phyloP scores from a whole-genome alignment of 2,888 invertebrate species.

The Thysanoteuthis rhombus region DNA sequence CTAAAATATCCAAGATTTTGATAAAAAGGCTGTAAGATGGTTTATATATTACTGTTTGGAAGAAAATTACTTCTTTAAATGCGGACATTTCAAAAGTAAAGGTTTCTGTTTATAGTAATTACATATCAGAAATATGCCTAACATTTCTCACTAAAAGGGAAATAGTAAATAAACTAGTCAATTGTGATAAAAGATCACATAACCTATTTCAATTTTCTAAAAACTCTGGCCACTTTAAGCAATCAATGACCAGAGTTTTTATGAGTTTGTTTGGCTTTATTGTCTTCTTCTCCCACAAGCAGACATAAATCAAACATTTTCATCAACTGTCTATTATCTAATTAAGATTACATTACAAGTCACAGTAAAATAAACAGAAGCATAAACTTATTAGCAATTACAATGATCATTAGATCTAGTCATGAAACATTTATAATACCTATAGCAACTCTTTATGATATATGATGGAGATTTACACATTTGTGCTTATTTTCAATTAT shows the following conservation, averaged over 20 bases:
- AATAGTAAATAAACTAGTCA: neutral
- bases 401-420: neutral
- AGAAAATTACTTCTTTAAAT: too few species aligned
- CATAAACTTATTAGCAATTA: neutral
- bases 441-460: neutral
- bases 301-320: neutral
- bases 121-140: neutral
- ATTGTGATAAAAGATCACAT: neutral
- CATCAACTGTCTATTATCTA: neutral
- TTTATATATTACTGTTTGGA: too few species aligned
- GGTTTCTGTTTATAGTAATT: neutral
- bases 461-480: too few species aligned
- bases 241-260: neutral
- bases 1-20: too few species aligned
- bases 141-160: neutral
- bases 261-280: neutral
- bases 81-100: neutral
- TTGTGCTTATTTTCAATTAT: too few species aligned
- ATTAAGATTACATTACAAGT: neutral
- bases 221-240: neutral
- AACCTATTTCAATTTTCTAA: neutral
- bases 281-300: neutral
- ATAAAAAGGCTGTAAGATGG: too few species aligned
- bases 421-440: neutral
- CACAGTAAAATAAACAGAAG: neutral